Percentiles rank a stretch among this genome's conserved stretches.
Conservation (phyloP, 2,888 invertebrate species). For the Crematogaster levior region DNA sequence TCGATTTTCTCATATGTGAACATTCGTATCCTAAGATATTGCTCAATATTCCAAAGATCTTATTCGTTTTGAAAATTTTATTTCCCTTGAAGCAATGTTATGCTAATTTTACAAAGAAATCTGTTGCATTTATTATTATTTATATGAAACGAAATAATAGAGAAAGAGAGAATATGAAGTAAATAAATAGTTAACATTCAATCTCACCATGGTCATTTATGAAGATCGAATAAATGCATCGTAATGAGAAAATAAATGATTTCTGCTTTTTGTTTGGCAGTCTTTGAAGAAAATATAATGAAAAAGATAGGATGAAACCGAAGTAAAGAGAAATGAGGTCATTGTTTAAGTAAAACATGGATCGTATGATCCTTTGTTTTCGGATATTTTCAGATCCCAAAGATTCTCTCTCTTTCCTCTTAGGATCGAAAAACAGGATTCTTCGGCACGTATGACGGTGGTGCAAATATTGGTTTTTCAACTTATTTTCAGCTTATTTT, state of each 20-base stretch:
- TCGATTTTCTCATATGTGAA: constrained; percentile 10
- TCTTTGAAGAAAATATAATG: background rate
- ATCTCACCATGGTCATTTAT: background rate
- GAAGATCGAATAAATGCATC: background rate
- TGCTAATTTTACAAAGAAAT: background rate
- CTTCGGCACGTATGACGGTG: background rate
- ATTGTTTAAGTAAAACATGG: constrained; percentile 27
- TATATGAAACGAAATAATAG: background rate
- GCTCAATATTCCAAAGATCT: constrained; percentile 22
- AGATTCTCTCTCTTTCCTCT: no score
- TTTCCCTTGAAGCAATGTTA: background rate
- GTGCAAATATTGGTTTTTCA: constrained; percentile 19
- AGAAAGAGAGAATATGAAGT: background rate
- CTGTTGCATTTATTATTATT: constrained; percentile 10
- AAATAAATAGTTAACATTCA: background rate
- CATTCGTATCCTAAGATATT: background rate
- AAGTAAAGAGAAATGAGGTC: background rate
- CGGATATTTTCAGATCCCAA: constrained; percentile 1
- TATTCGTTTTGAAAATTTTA: background rate
- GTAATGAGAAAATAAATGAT: background rate
- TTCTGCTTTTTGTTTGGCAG: background rate
- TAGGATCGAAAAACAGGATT: constrained; percentile 3
- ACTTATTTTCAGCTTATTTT: background rate
- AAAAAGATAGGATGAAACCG: background rate
- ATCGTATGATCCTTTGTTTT: constrained; percentile 16